phyloP scores from a whole-genome alignment of 2,113 vertebrate species.

The Phyllopteryx taeniolatus region DNA sequence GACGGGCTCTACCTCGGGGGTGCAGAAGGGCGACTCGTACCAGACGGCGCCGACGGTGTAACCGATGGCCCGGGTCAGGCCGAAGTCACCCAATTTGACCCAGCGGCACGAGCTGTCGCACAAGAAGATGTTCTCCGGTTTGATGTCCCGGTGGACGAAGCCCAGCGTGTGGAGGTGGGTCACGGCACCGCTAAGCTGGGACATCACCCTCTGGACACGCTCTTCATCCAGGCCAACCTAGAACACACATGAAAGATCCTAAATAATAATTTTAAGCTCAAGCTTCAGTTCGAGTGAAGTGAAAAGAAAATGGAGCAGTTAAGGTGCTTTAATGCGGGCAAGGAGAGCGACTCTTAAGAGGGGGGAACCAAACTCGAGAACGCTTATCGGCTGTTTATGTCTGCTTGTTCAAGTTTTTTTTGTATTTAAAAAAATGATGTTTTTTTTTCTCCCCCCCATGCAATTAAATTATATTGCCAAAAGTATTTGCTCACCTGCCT shows the following conservation, averaged over 20 bases:
- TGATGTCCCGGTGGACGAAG: constrained; percentile 89
- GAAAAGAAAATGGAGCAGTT: too few relatives aligned
- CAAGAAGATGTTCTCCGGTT: constrained; percentile 89
- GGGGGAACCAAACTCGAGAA: too few relatives aligned
- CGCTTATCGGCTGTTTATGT: too few relatives aligned
- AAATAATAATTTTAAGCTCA: too few relatives aligned
- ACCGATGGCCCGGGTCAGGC: constrained; percentile 77
- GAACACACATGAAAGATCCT: constrained; percentile 1
- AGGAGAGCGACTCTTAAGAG: too few relatives aligned
- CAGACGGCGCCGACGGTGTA: constrained; percentile 72
- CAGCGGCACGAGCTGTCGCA: constrained; percentile 80
- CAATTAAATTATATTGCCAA: too few relatives aligned
- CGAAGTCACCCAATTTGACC: constrained; percentile 88
- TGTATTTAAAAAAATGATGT: too few relatives aligned
- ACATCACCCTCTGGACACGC: constrained; percentile 77
- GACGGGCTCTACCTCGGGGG: constrained; percentile 78
- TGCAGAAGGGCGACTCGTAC: constrained; percentile 80
- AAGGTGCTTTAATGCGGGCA: too few relatives aligned
- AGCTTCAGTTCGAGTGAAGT: too few relatives aligned
- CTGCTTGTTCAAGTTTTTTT: too few relatives aligned
- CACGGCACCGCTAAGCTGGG: constrained; percentile 82
- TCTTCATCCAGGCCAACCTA: constrained; percentile 74
- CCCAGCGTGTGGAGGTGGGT: constrained; percentile 84
- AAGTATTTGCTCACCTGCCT: too few relatives aligned
- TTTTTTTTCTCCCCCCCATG: too few relatives aligned